A percentile compares a stretch with the other conserved stretches of the same genome.
These are phyloP conservation scores for Isaurus tuberculatus DNA, from an alignment of 92 coral and sea anemone species.

Conservation along the genomic window DNA sequence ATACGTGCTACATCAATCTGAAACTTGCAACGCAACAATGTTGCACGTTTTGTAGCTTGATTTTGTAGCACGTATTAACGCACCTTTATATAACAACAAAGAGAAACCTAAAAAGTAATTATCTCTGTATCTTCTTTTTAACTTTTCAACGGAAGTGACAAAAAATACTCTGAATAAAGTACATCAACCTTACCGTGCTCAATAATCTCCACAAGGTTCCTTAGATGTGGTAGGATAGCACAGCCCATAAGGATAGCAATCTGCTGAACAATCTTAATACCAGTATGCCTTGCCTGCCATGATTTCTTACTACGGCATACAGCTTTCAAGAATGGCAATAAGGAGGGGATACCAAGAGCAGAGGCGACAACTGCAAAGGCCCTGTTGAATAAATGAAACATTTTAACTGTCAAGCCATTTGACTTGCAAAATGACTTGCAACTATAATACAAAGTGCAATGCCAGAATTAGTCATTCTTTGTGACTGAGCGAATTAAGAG, in stretches of 20 bases:
- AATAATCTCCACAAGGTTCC: slow-evolving; percentile 98
- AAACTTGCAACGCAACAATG: too few relatives aligned
- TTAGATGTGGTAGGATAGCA: slow-evolving; percentile 96
- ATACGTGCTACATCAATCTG: too few relatives aligned
- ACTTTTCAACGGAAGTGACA: too few relatives aligned
- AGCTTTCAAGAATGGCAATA: slow-evolving; percentile 97
- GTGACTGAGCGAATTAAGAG: neutral
- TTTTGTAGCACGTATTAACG: too few relatives aligned
- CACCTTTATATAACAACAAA: too few relatives aligned
- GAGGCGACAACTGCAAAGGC: slow-evolving; percentile 99
- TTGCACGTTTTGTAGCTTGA: too few relatives aligned
- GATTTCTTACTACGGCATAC: slow-evolving; percentile 99
- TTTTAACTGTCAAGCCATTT: slow-evolving; percentile 21
- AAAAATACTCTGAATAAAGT: too few relatives aligned
- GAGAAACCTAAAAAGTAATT: too few relatives aligned
- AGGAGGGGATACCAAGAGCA: slow-evolving; percentile 97
- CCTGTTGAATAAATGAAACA: slow-evolving; percentile 52
- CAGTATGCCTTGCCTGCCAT: slow-evolving; percentile 99
- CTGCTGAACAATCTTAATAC: slow-evolving; percentile 99
- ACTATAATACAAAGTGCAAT: neutral
- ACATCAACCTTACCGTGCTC: slow-evolving; percentile 87
- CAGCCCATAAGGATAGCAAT: slow-evolving; percentile 99
- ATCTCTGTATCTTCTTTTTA: too few relatives aligned
- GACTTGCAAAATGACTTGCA: too few relatives aligned
- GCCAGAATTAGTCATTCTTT: neutral